Evolutionary conservation across 2,888 invertebrate genomes (phyloP).

Genomic region (Lepas anatifera): DNA sequence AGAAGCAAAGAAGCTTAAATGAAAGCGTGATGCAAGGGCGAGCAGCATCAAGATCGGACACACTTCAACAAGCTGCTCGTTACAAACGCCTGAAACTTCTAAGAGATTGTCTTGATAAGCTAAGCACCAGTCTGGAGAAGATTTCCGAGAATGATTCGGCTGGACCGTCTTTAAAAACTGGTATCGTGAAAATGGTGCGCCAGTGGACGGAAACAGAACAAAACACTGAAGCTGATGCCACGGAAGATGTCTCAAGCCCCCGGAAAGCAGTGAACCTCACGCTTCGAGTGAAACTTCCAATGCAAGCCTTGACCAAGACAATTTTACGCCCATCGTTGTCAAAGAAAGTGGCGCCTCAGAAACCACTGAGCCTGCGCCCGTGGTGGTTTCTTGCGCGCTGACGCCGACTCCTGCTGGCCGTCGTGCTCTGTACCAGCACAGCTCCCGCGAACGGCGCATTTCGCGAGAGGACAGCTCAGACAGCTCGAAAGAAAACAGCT

Average conservation of each 20-base stretch:
- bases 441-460: slow-evolving; percentile 50
- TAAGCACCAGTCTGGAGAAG: slow-evolving; percentile 15
- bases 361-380: too few species aligned
- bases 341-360: too few species aligned
- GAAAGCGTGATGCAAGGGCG: neutral
- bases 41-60: too few species aligned
- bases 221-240: neutral
- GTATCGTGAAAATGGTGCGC: slow-evolving; percentile 22
- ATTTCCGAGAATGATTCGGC: slow-evolving; percentile 38
- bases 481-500: slow-evolving; percentile 46
- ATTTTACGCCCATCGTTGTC: too few species aligned
- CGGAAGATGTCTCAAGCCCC: neutral
- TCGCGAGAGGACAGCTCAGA: slow-evolving; percentile 74
- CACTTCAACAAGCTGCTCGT: too few species aligned
- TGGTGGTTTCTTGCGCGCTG: too few species aligned
- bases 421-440: slow-evolving; percentile 24
- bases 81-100: slow-evolving; percentile 23
- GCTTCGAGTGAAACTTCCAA: too few species aligned
- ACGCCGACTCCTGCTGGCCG: slow-evolving; percentile 18
- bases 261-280: too few species aligned
- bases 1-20: slow-evolving; percentile 9
- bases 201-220: slow-evolving; percentile 23
- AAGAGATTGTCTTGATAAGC: slow-evolving; percentile 23
- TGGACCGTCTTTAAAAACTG: slow-evolving; percentile 56
- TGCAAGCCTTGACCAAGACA: too few species aligned